Conservation (phyloP, 2,797 vertebrate genomes). For the Melopsittacus undulatus region DNA sequence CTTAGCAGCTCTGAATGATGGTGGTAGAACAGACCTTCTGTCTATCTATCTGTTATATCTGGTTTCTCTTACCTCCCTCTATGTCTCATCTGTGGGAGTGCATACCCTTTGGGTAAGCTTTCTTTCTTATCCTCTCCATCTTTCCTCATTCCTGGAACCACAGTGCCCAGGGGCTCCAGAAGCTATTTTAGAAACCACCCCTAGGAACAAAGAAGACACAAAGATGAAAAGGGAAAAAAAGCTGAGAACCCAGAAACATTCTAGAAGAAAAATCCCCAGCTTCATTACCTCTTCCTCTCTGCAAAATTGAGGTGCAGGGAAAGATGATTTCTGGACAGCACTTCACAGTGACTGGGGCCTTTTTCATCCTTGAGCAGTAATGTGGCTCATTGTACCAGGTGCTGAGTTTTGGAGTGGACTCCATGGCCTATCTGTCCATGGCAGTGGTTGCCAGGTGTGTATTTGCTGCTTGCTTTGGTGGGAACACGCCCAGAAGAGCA, state of each 20-base stretch:
- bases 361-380: background rate
- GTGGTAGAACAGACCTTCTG: background rate
- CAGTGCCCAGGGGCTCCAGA: background rate
- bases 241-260: background rate
- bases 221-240: background rate
- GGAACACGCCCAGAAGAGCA: background rate
- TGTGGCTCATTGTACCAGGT: background rate
- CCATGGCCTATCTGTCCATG: background rate
- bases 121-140: background rate
- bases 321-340: background rate
- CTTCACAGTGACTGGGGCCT: background rate
- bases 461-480: background rate
- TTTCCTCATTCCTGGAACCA: background rate
- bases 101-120: background rate
- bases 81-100: background rate
- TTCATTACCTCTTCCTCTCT: background rate
- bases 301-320: background rate
- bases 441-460: accelerated
- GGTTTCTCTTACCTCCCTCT: background rate
- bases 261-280: background rate
- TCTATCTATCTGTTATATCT: background rate
- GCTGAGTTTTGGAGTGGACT: background rate
- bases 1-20: background rate
- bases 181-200: background rate
- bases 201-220: background rate